Evolutionary conservation across 2,888 invertebrate species (phyloP).

Genomic region (Peribatodes rhomboidaria): DNA sequence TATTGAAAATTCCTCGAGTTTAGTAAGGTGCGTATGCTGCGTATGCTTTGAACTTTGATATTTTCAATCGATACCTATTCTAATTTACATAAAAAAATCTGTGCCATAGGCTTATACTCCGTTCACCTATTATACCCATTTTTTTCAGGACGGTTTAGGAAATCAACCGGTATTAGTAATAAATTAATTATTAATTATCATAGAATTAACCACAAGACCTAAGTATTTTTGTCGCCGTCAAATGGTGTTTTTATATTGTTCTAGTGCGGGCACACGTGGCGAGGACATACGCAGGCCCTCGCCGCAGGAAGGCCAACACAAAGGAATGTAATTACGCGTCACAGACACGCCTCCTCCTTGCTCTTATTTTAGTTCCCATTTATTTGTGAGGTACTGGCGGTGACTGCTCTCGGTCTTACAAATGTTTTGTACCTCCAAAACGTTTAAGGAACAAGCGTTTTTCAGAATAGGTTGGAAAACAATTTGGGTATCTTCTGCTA

Average conservation of each 20-base stretch:
- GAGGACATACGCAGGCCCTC: neutral
- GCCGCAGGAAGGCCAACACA: conserved; percentile 58
- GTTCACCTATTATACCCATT: too few relatives aligned
- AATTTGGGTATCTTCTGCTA: neutral
- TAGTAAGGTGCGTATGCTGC: too few relatives aligned
- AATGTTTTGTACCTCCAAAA: neutral
- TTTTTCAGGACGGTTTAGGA: too few relatives aligned
- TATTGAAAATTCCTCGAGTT: too few relatives aligned
- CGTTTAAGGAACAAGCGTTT: neutral
- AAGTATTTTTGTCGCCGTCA: neutral
- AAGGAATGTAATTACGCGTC: conserved; percentile 81
- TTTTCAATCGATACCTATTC: too few relatives aligned
- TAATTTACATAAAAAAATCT: too few relatives aligned
- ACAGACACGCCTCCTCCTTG: conserved; percentile 65
- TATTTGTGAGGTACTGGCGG: conserved; percentile 27
- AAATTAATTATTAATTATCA: too few relatives aligned
- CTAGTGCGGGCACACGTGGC: conserved; percentile 2
- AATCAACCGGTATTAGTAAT: too few relatives aligned
- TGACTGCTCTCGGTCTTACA: conserved; percentile 21
- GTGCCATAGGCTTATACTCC: too few relatives aligned
- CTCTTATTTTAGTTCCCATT: conserved; percentile 51
- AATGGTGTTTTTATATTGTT: neutral
- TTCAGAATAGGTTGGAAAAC: neutral
- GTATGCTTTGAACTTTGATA: too few relatives aligned
- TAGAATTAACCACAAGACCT: too few relatives aligned